These are phyloP conservation scores for Dryobates pubescens DNA, from an alignment of 2,797 vertebrate species.

Conservation along the genomic window DNA sequence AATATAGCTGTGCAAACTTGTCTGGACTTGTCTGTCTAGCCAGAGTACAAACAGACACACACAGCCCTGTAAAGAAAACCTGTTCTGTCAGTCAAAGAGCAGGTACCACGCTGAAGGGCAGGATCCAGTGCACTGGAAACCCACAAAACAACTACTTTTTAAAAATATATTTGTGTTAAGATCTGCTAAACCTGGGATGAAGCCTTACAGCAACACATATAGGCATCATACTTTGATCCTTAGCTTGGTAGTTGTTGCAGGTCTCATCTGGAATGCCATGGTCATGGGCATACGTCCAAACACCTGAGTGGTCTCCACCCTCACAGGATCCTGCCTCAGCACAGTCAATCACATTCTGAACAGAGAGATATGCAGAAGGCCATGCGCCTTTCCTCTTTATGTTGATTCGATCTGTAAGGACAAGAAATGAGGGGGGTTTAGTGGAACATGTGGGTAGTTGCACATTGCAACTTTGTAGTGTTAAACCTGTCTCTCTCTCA, in stretches of 20 bases:
- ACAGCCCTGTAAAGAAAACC: not conserved
- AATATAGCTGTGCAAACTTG: not conserved
- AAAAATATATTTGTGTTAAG: not conserved
- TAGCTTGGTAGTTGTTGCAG: conserved; percentile 98
- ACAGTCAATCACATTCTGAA: conserved; percentile 94
- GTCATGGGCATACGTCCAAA: conserved; percentile 88
- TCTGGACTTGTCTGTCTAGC: not conserved
- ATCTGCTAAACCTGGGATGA: not conserved
- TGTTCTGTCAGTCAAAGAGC: not conserved
- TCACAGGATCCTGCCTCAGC: conserved; percentile 85
- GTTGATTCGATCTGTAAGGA: conserved; percentile 90
- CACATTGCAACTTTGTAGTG: not conserved
- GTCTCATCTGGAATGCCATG: conserved; percentile 96
- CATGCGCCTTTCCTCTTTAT: conserved; percentile 90
- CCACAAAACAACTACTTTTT: accelerated
- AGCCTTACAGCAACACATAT: not conserved
- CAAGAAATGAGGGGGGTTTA: not conserved
- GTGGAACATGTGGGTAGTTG: not conserved
- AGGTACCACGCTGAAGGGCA: not conserved
- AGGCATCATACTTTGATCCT: conserved; percentile 86
- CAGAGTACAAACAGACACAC: not conserved
- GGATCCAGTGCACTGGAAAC: not conserved
- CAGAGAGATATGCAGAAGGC: conserved; percentile 92
- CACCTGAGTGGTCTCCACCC: conserved; percentile 87
- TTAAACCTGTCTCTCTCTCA: not conserved